Conservation (phyloP, 2,797 vertebrate species). For the Luscinia megarhynchos region DNA sequence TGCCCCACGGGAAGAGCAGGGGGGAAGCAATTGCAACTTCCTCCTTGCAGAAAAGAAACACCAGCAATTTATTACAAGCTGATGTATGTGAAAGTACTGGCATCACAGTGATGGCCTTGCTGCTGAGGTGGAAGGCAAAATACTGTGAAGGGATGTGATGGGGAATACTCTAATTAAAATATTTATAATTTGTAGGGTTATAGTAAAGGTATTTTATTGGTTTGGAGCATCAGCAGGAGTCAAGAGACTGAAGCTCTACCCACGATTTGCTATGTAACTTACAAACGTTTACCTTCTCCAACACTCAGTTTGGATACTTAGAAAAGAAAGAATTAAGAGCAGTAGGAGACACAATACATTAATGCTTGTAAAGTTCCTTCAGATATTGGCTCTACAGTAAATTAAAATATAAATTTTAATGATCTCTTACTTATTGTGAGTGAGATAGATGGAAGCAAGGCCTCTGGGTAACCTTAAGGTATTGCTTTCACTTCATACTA, state of each 20-base stretch:
- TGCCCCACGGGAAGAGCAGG: rapidly evolving
- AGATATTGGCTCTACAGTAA: conserved; percentile 27
- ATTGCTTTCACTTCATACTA: conserved; percentile 20
- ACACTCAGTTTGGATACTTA: neutral
- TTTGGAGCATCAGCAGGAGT: neutral
- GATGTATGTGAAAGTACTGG: neutral
- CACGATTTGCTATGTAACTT: neutral
- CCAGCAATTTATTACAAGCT: neutral
- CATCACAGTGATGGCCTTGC: neutral
- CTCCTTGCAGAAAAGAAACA: neutral
- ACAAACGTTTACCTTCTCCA: neutral
- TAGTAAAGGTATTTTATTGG: neutral
- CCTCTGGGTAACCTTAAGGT: conserved; percentile 4
- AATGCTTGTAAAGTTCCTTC: conserved; percentile 38
- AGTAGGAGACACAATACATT: conserved; percentile 19
- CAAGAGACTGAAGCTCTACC: neutral
- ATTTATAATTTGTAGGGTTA: neutral
- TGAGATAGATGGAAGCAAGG: conserved; percentile 58
- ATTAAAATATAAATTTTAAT: conserved; percentile 58
- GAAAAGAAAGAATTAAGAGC: conserved; percentile 26
- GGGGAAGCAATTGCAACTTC: neutral
- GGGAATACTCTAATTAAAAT: neutral
- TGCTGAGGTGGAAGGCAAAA: neutral
- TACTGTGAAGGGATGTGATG: neutral
- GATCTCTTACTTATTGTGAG: conserved; percentile 26